phyloP scores from a whole-genome alignment of 2,888 invertebrate genomes.

The Coenonympha arcania region DNA sequence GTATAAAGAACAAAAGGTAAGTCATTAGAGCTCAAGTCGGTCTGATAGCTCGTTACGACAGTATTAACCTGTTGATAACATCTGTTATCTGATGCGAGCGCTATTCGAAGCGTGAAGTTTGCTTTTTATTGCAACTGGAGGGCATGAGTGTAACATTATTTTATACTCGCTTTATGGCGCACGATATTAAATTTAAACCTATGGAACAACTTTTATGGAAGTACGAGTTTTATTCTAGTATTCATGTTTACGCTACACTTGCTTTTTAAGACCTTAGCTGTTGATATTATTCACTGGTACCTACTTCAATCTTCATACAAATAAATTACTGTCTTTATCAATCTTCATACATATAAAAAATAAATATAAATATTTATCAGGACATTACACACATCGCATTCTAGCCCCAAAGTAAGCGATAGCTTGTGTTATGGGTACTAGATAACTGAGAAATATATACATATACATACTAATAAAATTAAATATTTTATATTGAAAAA shows the following conservation, averaged over 20 bases:
- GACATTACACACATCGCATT: too few relatives aligned
- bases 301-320: background rate
- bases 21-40: slow-evolving; percentile 13
- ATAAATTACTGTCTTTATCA: too few relatives aligned
- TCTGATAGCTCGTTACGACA: slow-evolving; percentile 13
- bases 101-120: slow-evolving; percentile 38
- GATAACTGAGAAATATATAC: too few relatives aligned
- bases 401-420: too few relatives aligned
- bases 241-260: background rate
- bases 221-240: background rate
- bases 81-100: slow-evolving; percentile 37
- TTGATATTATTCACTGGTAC: background rate
- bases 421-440: too few relatives aligned
- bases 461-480: too few relatives aligned
- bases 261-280: background rate
- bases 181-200: slow-evolving; percentile 1
- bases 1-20: background rate
- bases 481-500: too few relatives aligned
- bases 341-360: too few relatives aligned
- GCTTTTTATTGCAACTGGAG: slow-evolving; percentile 27
- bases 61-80: slow-evolving; percentile 36
- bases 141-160: slow-evolving; percentile 14
- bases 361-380: too few relatives aligned
- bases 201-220: slow-evolving; percentile 2
- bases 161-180: slow-evolving; percentile 9